Percentiles rank a stretch among this genome's conserved stretches.
Evolutionary conservation across 2,797 vertebrate genomes (phyloP).

Genomic region (Cygnus olor): DNA sequence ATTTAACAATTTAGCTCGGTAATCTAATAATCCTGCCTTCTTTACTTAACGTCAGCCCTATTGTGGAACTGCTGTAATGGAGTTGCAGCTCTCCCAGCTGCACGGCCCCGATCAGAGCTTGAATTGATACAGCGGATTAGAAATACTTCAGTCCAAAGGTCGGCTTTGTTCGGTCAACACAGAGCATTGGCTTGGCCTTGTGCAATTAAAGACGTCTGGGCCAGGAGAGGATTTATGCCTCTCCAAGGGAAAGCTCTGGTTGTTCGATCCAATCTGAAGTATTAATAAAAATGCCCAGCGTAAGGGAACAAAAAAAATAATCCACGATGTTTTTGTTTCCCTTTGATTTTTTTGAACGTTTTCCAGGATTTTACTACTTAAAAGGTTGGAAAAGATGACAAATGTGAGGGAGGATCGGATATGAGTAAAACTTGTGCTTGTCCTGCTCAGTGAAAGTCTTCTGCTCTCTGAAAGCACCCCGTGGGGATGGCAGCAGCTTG

Average conservation of each 20-base stretch:
- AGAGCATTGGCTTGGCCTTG: background rate
- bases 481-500: background rate
- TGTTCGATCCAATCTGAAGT: background rate
- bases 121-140: constrained; percentile 12
- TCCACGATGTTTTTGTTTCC: background rate
- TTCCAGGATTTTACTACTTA: background rate
- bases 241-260: background rate
- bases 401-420: background rate
- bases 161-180: background rate
- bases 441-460: background rate
- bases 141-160: background rate
- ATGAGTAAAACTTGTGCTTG: background rate
- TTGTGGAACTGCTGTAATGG: constrained; percentile 41
- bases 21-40: constrained; percentile 56
- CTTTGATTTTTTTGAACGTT: background rate
- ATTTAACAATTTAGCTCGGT: constrained; percentile 35
- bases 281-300: background rate
- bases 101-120: background rate
- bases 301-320: background rate
- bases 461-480: background rate
- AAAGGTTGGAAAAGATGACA: background rate
- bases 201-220: background rate
- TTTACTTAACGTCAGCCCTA: background rate
- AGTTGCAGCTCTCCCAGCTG: constrained; percentile 12
- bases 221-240: background rate